Percentiles rank a stretch among this genome's conserved stretches.
phyloP scores from a whole-genome alignment of 2,113 vertebrate species.

The Blennius ocellaris region DNA sequence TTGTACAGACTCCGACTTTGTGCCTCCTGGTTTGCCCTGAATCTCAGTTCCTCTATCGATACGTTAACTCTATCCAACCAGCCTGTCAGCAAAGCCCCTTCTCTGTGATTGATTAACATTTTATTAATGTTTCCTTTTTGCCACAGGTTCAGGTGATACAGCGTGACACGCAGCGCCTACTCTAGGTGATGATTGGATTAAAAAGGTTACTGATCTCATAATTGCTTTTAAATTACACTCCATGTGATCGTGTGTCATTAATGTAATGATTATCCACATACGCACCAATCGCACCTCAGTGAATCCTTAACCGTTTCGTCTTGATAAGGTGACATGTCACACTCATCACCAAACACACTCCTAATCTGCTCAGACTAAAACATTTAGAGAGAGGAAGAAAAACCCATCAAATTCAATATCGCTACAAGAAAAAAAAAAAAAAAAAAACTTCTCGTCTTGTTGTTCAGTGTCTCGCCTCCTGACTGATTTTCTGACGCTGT shows the following conservation, averaged over 20 bases:
- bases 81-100: constrained; percentile 49
- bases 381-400: constrained; percentile 18
- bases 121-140: constrained; percentile 76
- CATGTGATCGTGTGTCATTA: constrained; percentile 69
- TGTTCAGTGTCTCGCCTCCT: constrained; percentile 12
- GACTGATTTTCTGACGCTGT: constrained; percentile 16
- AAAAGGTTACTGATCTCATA: constrained; percentile 79
- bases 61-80: constrained; percentile 58
- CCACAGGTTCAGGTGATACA: constrained; percentile 67
- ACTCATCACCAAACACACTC: constrained; percentile 55
- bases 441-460: neutral
- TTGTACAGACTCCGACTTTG: neutral
- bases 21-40: constrained; percentile 3
- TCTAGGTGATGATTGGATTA: constrained; percentile 74
- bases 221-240: constrained; percentile 81
- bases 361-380: constrained; percentile 38
- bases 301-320: constrained; percentile 71
- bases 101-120: constrained; percentile 76
- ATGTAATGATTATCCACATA: constrained; percentile 77
- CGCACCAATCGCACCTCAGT: constrained; percentile 65
- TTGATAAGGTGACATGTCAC: constrained; percentile 65
- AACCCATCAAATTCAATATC: constrained; percentile 1
- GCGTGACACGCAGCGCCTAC: constrained; percentile 54
- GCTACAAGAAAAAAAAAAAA: constrained; percentile 11
- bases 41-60: constrained; percentile 35